A percentile compares a stretch with the other conserved stretches of the same genome.
Evolutionary conservation across 2,113 vertebrate genomes (phyloP).

Genomic region (Procapra przewalskii): DNA sequence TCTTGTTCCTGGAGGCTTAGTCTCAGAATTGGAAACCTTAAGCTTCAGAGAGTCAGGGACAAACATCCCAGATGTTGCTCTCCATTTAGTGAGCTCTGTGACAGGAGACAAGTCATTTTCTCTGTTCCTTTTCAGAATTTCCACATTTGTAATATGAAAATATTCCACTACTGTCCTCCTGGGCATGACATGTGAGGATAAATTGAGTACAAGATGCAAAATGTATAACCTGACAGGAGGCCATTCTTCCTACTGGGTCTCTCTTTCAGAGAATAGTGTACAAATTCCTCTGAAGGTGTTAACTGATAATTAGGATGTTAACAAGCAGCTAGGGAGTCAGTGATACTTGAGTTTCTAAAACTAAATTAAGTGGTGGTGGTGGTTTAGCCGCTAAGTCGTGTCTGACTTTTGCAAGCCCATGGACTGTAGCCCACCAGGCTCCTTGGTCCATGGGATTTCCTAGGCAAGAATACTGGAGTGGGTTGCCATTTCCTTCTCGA

Average conservation of each 20-base stretch:
- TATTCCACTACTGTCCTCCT: neutral
- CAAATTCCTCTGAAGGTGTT: neutral
- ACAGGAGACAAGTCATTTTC: constrained; percentile 15
- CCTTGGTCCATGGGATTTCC: neutral
- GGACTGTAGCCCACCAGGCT: neutral
- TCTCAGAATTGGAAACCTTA: neutral
- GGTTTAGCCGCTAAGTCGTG: neutral
- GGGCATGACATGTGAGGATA: neutral
- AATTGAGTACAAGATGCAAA: neutral
- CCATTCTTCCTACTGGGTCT: neutral
- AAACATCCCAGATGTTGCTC: neutral
- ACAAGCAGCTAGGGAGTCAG: neutral
- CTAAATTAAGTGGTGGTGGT: neutral
- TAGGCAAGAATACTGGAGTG: neutral
- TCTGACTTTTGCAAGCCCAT: neutral
- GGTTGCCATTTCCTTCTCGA: neutral
- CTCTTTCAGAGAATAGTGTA: neutral
- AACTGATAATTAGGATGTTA: constrained; percentile 23
- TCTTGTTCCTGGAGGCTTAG: neutral
- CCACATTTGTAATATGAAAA: constrained; percentile 22
- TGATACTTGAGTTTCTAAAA: neutral
- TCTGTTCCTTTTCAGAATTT: constrained; percentile 14
- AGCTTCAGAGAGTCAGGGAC: neutral
- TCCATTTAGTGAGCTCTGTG: constrained; percentile 29
- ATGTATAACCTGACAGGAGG: neutral